These are phyloP conservation scores for Dynastes maya DNA, from an alignment of 2,888 invertebrate genomes.

Conservation along the genomic window DNA sequence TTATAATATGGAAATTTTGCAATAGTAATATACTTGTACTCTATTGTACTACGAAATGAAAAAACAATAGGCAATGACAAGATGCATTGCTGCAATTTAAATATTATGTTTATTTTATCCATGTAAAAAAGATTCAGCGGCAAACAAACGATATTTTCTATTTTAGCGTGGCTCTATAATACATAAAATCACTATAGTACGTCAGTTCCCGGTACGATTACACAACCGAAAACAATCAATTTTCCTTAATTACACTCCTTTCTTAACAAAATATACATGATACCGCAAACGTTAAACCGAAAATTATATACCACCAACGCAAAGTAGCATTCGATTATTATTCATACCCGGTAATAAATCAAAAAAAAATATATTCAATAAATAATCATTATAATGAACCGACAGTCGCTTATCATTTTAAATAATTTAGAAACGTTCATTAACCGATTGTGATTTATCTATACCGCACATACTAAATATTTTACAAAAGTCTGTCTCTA, in stretches of 20 bases:
- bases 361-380: constrained; percentile 3
- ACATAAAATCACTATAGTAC: not conserved
- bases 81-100: too few species aligned
- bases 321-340: not conserved
- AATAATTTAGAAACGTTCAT: constrained; percentile 25
- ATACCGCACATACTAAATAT: constrained; percentile 24
- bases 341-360: constrained; percentile 9
- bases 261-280: not conserved
- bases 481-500: constrained; percentile 12
- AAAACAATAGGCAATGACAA: too few species aligned
- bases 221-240: constrained; percentile 12
- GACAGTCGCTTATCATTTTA: constrained; percentile 14
- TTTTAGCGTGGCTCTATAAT: not conserved
- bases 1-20: too few species aligned
- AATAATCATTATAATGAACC: constrained; percentile 29
- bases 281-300: not conserved
- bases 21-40: too few species aligned
- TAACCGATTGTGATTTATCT: constrained; percentile 28
- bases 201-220: not conserved
- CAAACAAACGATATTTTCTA: not conserved
- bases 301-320: constrained; percentile 10
- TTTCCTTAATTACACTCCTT: not conserved
- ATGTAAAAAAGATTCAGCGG: not conserved
- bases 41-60: too few species aligned
- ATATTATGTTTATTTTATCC: too few species aligned